A percentile compares a stretch with the other conserved stretches of the same genome.
phyloP scores from a whole-genome alignment of 1,140 invertebrate genomes.

The Bombus waltoni region DNA sequence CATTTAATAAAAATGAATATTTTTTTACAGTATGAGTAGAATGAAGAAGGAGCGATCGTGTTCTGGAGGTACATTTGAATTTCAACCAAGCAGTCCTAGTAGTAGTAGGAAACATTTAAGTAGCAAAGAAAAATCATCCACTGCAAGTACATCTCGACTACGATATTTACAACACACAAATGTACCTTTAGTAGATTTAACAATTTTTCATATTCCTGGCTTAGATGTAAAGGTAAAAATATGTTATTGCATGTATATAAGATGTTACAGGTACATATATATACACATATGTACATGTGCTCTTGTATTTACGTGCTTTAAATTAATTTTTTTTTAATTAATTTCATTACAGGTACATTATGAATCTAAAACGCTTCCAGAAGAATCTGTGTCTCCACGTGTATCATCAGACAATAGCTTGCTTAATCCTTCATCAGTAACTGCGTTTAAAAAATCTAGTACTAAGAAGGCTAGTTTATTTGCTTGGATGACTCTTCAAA shows the following conservation, averaged over 20 bases:
- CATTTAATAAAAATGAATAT: neutral
- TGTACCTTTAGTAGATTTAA: constrained; percentile 89
- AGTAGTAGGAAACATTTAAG: constrained; percentile 80
- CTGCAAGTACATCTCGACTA: constrained; percentile 81
- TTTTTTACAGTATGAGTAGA: constrained; percentile 78
- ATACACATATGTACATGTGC: neutral
- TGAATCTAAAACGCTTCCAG: constrained; percentile 90
- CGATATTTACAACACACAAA: constrained; percentile 80
- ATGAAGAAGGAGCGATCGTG: constrained; percentile 89
- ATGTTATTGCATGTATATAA: neutral
- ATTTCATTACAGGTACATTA: constrained; percentile 88
- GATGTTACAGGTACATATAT: neutral
- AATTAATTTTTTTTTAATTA: neutral
- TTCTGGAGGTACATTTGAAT: constrained; percentile 88
- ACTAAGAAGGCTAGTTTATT: constrained; percentile 96
- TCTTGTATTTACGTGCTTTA: neutral
- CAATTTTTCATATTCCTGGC: constrained; percentile 97
- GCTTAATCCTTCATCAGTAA: constrained; percentile 71
- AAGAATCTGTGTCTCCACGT: constrained; percentile 82
- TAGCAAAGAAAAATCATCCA: constrained; percentile 80
- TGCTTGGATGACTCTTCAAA: constrained; percentile 97
- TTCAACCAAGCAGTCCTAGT: constrained; percentile 84
- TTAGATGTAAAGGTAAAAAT: constrained; percentile 93
- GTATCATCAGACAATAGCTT: constrained; percentile 71
- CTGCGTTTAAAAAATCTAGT: constrained; percentile 83